These are phyloP conservation scores for Drosophila sproati DNA, from an alignment of 1,140 invertebrate species.

Conservation along the genomic window DNA sequence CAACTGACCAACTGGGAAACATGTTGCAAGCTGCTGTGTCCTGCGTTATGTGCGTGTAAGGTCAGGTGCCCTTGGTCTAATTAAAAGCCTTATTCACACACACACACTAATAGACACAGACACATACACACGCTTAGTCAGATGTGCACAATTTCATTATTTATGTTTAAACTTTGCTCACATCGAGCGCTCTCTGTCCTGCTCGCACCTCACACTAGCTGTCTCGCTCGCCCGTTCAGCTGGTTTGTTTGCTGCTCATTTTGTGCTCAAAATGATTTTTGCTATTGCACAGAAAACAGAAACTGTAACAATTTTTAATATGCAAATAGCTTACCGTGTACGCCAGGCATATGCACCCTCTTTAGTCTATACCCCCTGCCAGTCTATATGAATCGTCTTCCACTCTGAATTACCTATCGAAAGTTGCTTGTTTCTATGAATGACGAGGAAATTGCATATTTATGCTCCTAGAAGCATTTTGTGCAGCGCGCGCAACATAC, in stretches of 20 bases:
- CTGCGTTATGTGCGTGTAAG: constrained; percentile 33
- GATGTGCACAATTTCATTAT: constrained; percentile 59
- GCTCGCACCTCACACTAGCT: background rate
- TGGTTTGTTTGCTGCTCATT: constrained; percentile 63
- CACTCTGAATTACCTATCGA: constrained; percentile 19
- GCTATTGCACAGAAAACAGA: constrained; percentile 14
- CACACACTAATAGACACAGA: constrained; percentile 8
- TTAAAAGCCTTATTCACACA: constrained; percentile 62
- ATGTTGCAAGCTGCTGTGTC: constrained; percentile 43
- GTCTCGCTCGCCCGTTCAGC: constrained; percentile 7
- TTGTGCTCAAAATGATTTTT: constrained; percentile 71
- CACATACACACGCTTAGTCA: constrained; percentile 16
- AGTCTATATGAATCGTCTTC: background rate
- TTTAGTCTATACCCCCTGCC: too few species aligned
- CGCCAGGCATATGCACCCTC: constrained; percentile 11
- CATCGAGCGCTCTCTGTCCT: constrained; percentile 2
- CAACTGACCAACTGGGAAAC: constrained; percentile 27
- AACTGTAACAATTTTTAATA: constrained; percentile 61
- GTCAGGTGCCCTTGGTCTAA: constrained; percentile 75
- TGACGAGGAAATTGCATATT: constrained; percentile 73
- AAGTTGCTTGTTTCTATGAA: constrained; percentile 38
- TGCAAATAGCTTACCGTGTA: constrained; percentile 70
- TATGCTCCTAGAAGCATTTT: constrained; percentile 68
- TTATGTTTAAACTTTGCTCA: constrained; percentile 68
- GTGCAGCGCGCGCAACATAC: constrained; percentile 27